Conservation (phyloP, 37 sponge, comb jelly and placozoan genomes). For the Chondrilla cf. caribensis region DNA sequence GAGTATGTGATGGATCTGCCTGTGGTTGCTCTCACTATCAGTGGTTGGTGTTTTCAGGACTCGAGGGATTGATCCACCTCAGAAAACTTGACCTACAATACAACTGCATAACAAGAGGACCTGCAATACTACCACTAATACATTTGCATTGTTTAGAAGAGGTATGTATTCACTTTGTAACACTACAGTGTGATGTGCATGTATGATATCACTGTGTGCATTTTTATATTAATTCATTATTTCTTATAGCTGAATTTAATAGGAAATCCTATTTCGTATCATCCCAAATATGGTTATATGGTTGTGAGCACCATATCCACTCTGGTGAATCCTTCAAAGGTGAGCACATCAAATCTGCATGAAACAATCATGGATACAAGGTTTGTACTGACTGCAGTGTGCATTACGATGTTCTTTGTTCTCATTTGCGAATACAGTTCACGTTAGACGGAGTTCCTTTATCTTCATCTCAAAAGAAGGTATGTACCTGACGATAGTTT, state of each 20-base stretch:
- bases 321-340: neutral
- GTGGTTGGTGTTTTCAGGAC: conserved; percentile 30
- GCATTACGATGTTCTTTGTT: too few species aligned
- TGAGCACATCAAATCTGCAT: neutral
- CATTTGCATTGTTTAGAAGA: neutral
- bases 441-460: too few species aligned
- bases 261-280: conserved; percentile 2
- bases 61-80: conserved; percentile 50
- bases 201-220: neutral
- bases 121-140: neutral
- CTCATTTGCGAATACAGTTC: too few species aligned
- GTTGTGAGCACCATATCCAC: neutral
- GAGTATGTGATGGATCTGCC: too few species aligned
- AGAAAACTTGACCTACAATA: conserved; percentile 57
- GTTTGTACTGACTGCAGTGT: too few species aligned
- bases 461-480: too few species aligned
- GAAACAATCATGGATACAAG: too few species aligned
- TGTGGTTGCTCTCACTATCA: too few species aligned
- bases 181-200: neutral
- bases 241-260: neutral
- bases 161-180: neutral
- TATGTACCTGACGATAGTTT: too few species aligned
- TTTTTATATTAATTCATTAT: neutral
- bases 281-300: neutral
- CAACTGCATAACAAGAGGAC: conserved; percentile 17